Conservation (phyloP, 1,140 invertebrate genomes). For the Alviniconcha marisindica region DNA sequence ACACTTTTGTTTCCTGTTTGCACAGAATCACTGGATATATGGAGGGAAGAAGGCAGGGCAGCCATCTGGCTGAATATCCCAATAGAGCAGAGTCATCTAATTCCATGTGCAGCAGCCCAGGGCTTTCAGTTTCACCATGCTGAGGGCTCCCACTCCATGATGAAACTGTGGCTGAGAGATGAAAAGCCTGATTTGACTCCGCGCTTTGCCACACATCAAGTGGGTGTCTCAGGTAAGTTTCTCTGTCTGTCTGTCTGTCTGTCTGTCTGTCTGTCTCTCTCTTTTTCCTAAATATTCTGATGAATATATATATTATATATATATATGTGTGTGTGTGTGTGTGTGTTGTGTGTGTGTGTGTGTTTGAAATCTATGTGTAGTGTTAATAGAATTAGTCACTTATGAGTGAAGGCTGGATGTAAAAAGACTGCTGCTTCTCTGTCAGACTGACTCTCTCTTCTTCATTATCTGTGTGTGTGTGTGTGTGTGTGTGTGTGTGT, state of each 20-base stretch:
- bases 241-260: background rate
- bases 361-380: background rate
- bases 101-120: conserved; percentile 77
- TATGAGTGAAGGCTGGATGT: too few relatives aligned
- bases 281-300: background rate
- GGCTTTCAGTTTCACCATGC: conserved; percentile 93
- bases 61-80: conserved; percentile 63
- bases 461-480: background rate
- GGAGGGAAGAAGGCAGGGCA: conserved; percentile 42
- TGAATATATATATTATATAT: too few relatives aligned
- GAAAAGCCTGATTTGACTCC: conserved; percentile 83
- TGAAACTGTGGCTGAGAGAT: conserved; percentile 87
- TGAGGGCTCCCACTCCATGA: conserved; percentile 84
- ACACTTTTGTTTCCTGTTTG: background rate
- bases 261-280: background rate
- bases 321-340: background rate
- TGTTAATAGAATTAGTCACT: too few relatives aligned
- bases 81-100: conserved; percentile 50
- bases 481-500: background rate
- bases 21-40: conserved; percentile 49
- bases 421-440: too few relatives aligned
- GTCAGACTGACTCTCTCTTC: background rate
- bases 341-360: background rate
- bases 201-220: conserved; percentile 87
- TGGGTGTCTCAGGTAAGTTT: conserved; percentile 77